Conservation (phyloP, 1,140 invertebrate species). For the Brachionus paranguensis region DNA sequence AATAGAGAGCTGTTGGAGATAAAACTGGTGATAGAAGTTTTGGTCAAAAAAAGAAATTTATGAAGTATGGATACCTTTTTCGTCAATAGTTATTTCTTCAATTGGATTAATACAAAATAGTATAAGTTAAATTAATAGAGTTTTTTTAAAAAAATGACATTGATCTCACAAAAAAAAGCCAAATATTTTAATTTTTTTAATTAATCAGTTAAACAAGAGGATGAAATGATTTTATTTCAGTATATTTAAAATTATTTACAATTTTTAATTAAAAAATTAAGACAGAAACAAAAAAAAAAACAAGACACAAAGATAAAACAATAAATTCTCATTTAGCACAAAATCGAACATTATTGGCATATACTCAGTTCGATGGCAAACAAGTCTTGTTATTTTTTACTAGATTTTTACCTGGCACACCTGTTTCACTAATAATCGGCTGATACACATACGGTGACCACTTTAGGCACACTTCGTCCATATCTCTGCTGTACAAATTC, state of each 20-base stretch:
- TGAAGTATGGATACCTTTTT: no score
- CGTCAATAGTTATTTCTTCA: no score
- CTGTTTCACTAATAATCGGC: background rate
- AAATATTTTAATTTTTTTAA: no score
- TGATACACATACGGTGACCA: slow-evolving; percentile 24
- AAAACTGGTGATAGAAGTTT: no score
- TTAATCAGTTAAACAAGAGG: background rate
- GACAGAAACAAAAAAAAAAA: background rate
- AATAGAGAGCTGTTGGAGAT: no score
- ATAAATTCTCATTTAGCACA: background rate
- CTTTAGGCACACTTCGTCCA: background rate
- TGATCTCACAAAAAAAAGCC: no score
- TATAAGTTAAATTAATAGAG: no score
- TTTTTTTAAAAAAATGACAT: no score
- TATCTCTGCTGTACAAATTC: background rate
- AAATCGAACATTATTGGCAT: background rate
- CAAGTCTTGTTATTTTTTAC: background rate
- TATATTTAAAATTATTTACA: slow-evolving; percentile 13
- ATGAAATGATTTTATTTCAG: background rate
- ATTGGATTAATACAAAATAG: no score
- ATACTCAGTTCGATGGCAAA: background rate
- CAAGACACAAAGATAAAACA: background rate
- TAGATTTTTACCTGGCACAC: background rate
- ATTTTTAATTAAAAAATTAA: slow-evolving; percentile 17
- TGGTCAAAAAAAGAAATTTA: no score